Base-by-base conservation (phyloP, 2,888 invertebrate species). In the Labia minor region DNA sequence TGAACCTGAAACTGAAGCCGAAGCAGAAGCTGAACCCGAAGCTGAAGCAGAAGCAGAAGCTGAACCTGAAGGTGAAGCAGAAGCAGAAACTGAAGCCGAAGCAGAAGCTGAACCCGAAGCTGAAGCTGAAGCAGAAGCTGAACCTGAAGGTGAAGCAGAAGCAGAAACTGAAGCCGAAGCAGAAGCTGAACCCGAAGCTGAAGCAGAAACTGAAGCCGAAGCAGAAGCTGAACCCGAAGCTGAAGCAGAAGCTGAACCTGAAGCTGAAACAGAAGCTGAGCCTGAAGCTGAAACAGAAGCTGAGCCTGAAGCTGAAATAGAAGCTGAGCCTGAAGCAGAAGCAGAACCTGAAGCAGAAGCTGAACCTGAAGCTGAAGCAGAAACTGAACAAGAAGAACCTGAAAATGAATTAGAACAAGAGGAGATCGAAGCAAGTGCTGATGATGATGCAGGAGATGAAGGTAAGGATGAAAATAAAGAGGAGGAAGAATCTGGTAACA, bases 361-460 rank as follows among this genome's bases (percentile, higher is more conserved):
- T 18, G 61, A 62, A 20, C 65, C 65, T 4, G 67, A 65, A 33
- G 65, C 63, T 16, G 69, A 69, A 62, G 65, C 16, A 14, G 37
- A 65, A 62, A 61, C 49, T 62, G 63, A 63, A 61, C 37, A 37
- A 37, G 26, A 62, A 68, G 68, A 61, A 65, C 66, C 65, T 69
- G 71, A 69, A 67, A 69, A 65, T 64, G 69, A 68, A 69, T 70
- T 66, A 66, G 69, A 8, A 67, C 37, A 62, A 67, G 61, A 66
- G 65, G 63, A 14, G 62, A 68, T 68, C 11, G 70, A 64, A 18
- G 66, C 16, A 8, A 11, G 21, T 19, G 26, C 19, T 10, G 66
- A 70, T 19, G 70, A 70, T 67, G 69, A 70, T 64, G 70, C 68
- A 10, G 67, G 67, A 26, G 71, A 65, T 49, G 61, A 69, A 16